Evolutionary conservation across 2,797 vertebrate genomes (phyloP).

Genomic region (Geotrypetes seraphini): DNA sequence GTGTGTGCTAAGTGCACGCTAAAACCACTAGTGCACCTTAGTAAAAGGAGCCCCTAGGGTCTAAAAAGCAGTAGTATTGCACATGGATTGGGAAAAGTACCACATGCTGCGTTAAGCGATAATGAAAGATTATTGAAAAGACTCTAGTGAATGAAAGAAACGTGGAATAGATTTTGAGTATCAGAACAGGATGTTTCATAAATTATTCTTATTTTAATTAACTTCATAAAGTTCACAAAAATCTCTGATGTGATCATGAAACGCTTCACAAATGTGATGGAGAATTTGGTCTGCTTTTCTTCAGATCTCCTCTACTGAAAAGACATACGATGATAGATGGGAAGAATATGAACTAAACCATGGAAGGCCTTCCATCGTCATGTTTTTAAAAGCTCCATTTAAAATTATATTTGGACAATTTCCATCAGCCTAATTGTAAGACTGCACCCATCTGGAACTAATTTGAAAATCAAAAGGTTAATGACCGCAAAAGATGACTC

Average conservation of each 20-base stretch:
- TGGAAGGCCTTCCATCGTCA: rapidly evolving
- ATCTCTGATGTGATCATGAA: rapidly evolving
- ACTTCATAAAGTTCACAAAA: not conserved
- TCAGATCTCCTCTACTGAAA: not conserved
- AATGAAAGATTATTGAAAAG: too few relatives aligned
- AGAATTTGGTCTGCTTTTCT: not conserved
- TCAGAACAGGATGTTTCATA: too few relatives aligned
- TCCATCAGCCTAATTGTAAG: slow-evolving; percentile 6
- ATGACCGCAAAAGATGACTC: slow-evolving; percentile 21
- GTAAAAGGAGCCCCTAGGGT: too few relatives aligned
- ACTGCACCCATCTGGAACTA: slow-evolving; percentile 13
- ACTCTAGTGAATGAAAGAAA: too few relatives aligned
- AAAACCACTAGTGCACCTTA: too few relatives aligned
- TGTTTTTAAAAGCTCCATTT: slow-evolving; percentile 3
- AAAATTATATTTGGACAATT: slow-evolving; percentile 2
- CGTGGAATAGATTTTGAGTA: too few relatives aligned
- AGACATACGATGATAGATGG: not conserved
- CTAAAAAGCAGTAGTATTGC: too few relatives aligned
- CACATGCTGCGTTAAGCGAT: too few relatives aligned
- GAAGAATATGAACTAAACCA: not conserved
- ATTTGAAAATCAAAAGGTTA: slow-evolving; percentile 28
- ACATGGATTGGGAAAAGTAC: too few relatives aligned
- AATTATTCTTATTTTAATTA: not conserved
- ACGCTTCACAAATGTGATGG: not conserved
- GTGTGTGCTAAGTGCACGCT: too few relatives aligned